phyloP scores from a whole-genome alignment of 2,113 vertebrate species.

The Hydrolagus affinis region DNA sequence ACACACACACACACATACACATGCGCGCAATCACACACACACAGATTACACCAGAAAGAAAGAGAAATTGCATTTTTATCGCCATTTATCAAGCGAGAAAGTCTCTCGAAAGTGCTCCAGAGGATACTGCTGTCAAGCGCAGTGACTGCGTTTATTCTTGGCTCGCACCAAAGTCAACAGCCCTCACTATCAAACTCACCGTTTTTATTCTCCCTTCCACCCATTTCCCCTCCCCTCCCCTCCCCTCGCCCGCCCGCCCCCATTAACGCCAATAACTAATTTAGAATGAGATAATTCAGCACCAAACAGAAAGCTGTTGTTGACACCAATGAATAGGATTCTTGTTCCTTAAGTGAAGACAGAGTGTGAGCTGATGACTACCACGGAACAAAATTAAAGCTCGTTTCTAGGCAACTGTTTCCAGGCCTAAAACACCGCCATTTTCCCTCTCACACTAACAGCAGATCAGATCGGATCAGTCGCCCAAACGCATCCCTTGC shows the following conservation, averaged over 20 bases:
- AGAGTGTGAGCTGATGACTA: slow-evolving; percentile 55
- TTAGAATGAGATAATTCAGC: slow-evolving; percentile 14
- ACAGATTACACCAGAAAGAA: too few relatives aligned
- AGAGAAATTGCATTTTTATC: too few relatives aligned
- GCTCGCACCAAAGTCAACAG: not conserved
- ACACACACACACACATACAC: too few relatives aligned
- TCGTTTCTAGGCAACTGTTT: slow-evolving; percentile 65
- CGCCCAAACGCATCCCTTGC: too few relatives aligned
- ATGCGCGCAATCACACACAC: too few relatives aligned
- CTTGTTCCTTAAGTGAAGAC: slow-evolving; percentile 48
- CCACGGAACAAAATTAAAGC: slow-evolving; percentile 50
- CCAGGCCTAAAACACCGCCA: slow-evolving; percentile 54
- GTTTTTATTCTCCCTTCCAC: not conserved
- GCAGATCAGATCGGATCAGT: slow-evolving; percentile 53
- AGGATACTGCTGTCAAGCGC: too few relatives aligned
- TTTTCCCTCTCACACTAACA: slow-evolving; percentile 59
- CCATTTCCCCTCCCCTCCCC: not conserved
- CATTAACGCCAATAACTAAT: not conserved
- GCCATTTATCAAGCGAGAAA: too few relatives aligned
- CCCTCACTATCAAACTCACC: not conserved
- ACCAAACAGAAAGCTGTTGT: slow-evolving; percentile 33
- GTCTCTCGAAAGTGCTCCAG: too few relatives aligned
- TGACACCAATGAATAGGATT: slow-evolving; percentile 46
- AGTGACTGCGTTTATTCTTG: too few relatives aligned
- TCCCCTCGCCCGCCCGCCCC: not conserved